These are phyloP conservation scores for Brachionichthys hirsutus DNA, from an alignment of 2,113 vertebrate genomes.

Conservation along the genomic window DNA sequence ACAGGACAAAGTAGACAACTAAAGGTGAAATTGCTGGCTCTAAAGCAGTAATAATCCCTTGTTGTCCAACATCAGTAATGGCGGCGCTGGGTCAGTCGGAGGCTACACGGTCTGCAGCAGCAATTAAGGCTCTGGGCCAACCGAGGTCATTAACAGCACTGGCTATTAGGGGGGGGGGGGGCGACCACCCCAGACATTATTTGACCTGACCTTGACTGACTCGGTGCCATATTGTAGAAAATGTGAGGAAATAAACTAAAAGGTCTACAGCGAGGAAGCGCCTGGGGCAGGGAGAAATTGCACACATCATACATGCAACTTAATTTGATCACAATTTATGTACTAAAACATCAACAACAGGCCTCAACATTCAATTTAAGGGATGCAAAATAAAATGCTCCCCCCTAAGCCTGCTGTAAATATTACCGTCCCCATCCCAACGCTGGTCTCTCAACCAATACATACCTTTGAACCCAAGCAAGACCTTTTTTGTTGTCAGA, in stretches of 20 bases:
- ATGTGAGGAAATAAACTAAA: slow-evolving; percentile 36
- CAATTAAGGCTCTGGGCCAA: slow-evolving; percentile 65
- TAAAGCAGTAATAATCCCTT: slow-evolving; percentile 28
- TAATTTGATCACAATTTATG: slow-evolving; percentile 21
- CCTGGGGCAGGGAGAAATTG: too few species aligned
- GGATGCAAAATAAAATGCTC: neutral
- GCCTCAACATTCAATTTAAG: neutral
- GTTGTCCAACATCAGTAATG: slow-evolving; percentile 51
- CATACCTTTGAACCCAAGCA: slow-evolving; percentile 43
- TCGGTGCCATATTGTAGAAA: slow-evolving; percentile 20
- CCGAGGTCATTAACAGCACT: slow-evolving; percentile 68
- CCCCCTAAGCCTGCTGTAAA: slow-evolving; percentile 11
- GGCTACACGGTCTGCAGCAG: slow-evolving; percentile 68
- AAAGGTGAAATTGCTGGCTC: slow-evolving; percentile 15
- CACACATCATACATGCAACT: neutral
- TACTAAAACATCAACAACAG: slow-evolving; percentile 19
- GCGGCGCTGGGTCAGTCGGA: slow-evolving; percentile 61
- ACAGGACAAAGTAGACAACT: neutral
- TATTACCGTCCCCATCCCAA: neutral
- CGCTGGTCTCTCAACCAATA: neutral
- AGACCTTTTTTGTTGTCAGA: slow-evolving; percentile 10
- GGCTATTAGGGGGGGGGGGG: slow-evolving; percentile 62
- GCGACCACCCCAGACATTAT: slow-evolving; percentile 50
- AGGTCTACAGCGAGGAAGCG: neutral
- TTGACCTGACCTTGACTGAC: slow-evolving; percentile 39